phyloP scores from a whole-genome alignment of 53 echinoderm and acorn worm species.

The Stichopus horrens region DNA sequence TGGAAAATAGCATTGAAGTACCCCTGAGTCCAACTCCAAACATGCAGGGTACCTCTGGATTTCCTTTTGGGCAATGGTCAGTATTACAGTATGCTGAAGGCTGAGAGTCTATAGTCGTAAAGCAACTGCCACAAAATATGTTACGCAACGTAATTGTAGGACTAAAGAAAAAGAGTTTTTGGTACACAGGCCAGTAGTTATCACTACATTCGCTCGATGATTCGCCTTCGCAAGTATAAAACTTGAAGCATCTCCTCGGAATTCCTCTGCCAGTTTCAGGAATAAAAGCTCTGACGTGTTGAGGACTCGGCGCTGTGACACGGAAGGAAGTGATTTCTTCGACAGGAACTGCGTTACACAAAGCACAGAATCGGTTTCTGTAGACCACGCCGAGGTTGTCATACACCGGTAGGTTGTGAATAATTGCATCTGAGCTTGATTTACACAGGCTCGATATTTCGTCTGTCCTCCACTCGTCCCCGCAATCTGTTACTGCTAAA shows the following conservation, averaged over 20 bases:
- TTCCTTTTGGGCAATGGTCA: background rate
- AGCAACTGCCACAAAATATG: background rate
- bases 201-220: background rate
- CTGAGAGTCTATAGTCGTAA: background rate
- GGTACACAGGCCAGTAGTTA: background rate
- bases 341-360: constrained; percentile 55
- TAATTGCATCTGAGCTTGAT: constrained; percentile 40
- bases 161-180: background rate
- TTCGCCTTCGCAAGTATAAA: background rate
- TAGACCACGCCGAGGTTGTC: constrained; percentile 57
- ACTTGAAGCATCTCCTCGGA: background rate
- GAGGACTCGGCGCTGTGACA: background rate
- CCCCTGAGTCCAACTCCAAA: background rate
- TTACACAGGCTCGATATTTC: background rate
- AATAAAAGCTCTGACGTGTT: background rate
- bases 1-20: background rate
- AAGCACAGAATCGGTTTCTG: constrained; percentile 73
- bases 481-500: constrained; percentile 19
- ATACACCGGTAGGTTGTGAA: constrained; percentile 66
- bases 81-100: background rate
- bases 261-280: background rate
- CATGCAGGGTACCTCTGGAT: background rate
- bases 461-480: background rate
- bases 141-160: background rate
- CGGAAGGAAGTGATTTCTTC: constrained; percentile 37